Evolutionary conservation across 2,888 invertebrate genomes (phyloP).

Genomic region (Temnothorax unifasciatus): DNA sequence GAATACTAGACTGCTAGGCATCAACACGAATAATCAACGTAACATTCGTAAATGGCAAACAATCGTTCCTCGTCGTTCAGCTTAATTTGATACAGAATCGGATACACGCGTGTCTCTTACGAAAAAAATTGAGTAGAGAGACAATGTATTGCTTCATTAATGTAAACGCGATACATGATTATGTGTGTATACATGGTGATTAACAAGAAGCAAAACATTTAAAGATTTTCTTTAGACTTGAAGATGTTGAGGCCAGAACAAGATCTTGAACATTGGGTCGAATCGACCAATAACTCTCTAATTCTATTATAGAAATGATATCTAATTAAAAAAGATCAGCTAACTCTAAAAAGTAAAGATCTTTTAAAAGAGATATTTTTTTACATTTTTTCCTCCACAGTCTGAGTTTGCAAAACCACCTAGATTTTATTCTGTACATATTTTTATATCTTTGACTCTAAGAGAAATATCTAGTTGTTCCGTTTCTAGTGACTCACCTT

Average conservation of each 20-base stretch:
- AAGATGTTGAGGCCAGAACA: neutral
- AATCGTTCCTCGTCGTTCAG: neutral
- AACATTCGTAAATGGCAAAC: neutral
- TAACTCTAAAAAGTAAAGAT: neutral
- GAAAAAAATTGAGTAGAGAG: neutral
- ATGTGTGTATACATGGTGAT: neutral
- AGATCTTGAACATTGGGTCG: neutral
- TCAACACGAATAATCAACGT: conserved; percentile 25
- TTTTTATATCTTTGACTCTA: neutral
- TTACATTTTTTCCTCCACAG: neutral
- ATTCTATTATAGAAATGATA: neutral
- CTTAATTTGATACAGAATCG: neutral
- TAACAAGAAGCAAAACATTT: conserved; percentile 1
- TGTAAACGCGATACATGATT: conserved; percentile 2
- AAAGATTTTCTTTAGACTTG: neutral
- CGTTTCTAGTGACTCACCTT: neutral
- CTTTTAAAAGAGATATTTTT: neutral
- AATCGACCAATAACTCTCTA: neutral
- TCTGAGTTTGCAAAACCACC: neutral
- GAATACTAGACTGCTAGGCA: conserved; percentile 71
- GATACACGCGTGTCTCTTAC: neutral
- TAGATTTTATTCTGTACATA: neutral
- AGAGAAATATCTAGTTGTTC: conserved; percentile 10
- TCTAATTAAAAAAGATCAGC: neutral
- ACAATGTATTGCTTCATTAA: neutral